Conservation (phyloP, 2,113 vertebrate species). For the Delphinus delphis region DNA sequence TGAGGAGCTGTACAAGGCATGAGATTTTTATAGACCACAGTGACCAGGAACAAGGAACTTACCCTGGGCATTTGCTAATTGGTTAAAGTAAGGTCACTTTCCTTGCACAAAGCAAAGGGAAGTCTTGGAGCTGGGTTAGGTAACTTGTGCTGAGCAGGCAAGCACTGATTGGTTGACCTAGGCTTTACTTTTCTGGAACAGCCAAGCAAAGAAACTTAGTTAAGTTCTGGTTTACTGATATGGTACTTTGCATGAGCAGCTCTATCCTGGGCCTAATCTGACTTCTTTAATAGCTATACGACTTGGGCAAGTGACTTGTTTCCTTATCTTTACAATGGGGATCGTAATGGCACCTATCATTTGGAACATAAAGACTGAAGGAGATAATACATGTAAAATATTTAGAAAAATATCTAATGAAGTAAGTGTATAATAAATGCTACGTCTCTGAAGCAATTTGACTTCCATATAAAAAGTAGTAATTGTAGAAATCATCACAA, state of each 20-base stretch:
- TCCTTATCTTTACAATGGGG: neutral
- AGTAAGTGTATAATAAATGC: neutral
- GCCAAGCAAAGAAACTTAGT: neutral
- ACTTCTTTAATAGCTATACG: neutral
- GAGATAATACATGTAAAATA: constrained; percentile 2
- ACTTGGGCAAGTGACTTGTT: neutral
- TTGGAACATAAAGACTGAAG: neutral
- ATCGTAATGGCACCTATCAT: neutral
- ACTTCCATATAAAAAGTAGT: neutral
- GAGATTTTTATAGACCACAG: neutral
- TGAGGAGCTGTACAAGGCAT: neutral
- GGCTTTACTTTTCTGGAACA: neutral
- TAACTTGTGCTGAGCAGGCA: neutral
- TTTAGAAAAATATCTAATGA: neutral
- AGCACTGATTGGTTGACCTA: neutral
- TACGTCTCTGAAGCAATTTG: neutral
- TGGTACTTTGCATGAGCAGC: neutral
- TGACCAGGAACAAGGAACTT: neutral
- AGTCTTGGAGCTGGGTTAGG: neutral
- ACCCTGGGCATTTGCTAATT: neutral
- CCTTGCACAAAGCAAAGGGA: neutral
- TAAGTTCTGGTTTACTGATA: neutral
- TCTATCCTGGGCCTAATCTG: neutral
- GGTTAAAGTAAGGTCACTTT: neutral
- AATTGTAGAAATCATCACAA: neutral